Conservation (phyloP, 2,113 vertebrate genomes). For the Laticauda colubrina region DNA sequence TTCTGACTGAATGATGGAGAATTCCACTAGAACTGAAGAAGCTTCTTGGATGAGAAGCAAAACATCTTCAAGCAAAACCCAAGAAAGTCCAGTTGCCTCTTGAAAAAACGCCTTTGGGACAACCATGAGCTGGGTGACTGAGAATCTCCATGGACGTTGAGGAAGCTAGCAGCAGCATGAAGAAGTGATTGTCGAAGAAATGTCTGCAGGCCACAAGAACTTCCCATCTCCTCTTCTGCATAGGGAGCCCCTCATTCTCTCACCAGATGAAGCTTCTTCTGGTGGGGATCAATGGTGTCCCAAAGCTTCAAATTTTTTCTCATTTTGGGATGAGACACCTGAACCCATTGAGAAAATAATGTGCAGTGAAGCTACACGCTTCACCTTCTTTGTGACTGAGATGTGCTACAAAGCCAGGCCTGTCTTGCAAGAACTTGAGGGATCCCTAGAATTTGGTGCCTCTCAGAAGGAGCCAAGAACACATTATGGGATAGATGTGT, state of each 20-base stretch:
- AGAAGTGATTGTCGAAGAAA: background rate
- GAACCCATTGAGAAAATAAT: background rate
- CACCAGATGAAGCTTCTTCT: background rate
- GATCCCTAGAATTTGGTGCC: background rate
- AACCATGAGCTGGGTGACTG: too few species aligned
- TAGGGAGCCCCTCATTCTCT: too few species aligned
- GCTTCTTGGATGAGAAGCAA: background rate
- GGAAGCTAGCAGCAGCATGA: background rate
- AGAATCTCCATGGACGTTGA: too few species aligned
- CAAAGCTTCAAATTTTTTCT: background rate
- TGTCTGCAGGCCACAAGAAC: background rate
- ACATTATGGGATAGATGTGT: background rate
- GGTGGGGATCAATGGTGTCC: background rate
- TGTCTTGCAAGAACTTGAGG: background rate
- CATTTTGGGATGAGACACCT: background rate
- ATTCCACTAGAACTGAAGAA: background rate
- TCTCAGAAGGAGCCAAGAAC: background rate
- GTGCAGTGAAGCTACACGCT: background rate
- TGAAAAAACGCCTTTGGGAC: too few species aligned
- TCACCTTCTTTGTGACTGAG: background rate
- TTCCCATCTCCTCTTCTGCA: background rate
- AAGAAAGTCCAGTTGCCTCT: too few species aligned
- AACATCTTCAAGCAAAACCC: background rate
- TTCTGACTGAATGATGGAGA: background rate
- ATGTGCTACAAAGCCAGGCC: background rate